Evolutionary conservation across 2,113 vertebrate genomes (phyloP).

Genomic region (Microcebus jonahi): DNA sequence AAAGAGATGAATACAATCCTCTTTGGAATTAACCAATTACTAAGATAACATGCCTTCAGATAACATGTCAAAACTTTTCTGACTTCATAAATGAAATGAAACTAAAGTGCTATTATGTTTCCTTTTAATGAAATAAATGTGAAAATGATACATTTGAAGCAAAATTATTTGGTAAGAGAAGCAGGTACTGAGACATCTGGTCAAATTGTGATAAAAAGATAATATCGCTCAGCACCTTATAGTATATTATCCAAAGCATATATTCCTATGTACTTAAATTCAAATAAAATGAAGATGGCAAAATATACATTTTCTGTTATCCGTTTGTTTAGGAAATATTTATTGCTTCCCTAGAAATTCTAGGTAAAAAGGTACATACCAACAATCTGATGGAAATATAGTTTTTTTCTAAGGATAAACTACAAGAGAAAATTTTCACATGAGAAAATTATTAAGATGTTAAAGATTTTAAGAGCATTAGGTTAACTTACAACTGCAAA

Average conservation of each 20-base stretch:
- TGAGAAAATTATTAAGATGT: not conserved
- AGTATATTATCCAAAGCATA: constrained; percentile 2
- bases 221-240: not conserved
- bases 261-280: not conserved
- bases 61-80: not conserved
- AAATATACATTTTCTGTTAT: constrained; percentile 29
- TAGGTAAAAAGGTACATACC: not conserved
- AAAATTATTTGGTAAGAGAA: constrained; percentile 14
- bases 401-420: constrained; percentile 49
- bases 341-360: constrained; percentile 8
- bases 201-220: not conserved
- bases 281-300: constrained; percentile 49
- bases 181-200: not conserved
- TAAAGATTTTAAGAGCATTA: constrained; percentile 46
- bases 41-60: not conserved
- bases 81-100: constrained; percentile 8
- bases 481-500: constrained; percentile 97
- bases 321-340: constrained; percentile 47
- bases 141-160: not conserved
- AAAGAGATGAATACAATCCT: constrained; percentile 4
- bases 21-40: constrained; percentile 6
- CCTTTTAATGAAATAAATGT: constrained; percentile 41
- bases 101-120: constrained; percentile 25
- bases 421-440: constrained; percentile 25
- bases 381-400: constrained; percentile 4